Conservation (phyloP, 2,797 vertebrate genomes). For the Helarctos malayanus region DNA sequence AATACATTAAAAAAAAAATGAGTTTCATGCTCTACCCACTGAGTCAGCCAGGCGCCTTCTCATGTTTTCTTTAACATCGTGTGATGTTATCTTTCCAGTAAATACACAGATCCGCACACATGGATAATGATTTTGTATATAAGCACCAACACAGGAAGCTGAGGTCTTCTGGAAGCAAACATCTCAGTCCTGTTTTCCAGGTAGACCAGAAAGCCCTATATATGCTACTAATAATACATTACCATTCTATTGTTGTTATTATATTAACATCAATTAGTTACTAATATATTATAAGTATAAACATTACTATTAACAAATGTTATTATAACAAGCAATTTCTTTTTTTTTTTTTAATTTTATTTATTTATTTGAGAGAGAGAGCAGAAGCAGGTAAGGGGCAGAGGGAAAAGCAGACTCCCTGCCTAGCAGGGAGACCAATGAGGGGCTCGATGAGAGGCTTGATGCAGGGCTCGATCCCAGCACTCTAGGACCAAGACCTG, state of each 20-base stretch:
- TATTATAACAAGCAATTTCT: background rate
- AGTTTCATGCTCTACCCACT: background rate
- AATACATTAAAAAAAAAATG: too few species aligned
- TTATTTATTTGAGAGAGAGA: too few species aligned
- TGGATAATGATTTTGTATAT: background rate
- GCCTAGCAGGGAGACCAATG: too few species aligned
- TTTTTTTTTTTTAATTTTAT: too few species aligned
- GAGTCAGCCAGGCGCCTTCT: background rate
- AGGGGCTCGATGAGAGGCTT: too few species aligned
- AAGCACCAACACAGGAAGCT: background rate
- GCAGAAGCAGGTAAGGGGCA: too few species aligned
- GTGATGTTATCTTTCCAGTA: background rate
- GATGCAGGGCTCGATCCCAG: too few species aligned
- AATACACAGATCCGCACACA: background rate
- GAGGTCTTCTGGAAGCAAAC: background rate
- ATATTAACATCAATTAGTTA: background rate
- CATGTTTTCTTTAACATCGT: background rate
- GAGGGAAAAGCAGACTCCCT: too few species aligned
- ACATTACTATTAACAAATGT: background rate
- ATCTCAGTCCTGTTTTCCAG: background rate
- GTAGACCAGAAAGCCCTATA: background rate
- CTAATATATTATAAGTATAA: background rate
- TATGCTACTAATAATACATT: background rate
- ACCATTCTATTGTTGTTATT: background rate
- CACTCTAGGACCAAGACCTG: too few species aligned